Base-by-base conservation (phyloP, 2,113 vertebrate species). In the Saguinus imperator region DNA sequence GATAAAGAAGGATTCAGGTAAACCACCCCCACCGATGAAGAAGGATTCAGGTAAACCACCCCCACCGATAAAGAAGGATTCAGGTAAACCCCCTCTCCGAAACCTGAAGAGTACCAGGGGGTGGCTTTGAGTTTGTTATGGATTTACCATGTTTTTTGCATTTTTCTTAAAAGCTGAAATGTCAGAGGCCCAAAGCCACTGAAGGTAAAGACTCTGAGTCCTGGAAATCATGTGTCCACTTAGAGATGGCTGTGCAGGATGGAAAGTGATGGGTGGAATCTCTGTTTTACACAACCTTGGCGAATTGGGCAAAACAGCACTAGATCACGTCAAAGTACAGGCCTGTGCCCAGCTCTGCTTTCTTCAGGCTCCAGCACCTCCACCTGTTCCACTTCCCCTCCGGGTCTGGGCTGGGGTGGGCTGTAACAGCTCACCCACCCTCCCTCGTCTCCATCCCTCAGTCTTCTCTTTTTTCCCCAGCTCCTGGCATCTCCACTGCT, bases 1-100 rank as follows among this genome's bases (percentile, higher is more conserved):
- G 99, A 48, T 98, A 99, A 97, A 87, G 98, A 99, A 55, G 99
- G 99, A 91, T 99, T 99, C 99, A 99, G 99, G 99, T 99, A 98
- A 98, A 4, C 43, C 43, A 43, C 43, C 45, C 48, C 48, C 48
- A 13, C 73, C 43, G 43, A 43, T 98, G 99, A 97, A 87, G 98
- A 99, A 55, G 99, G 99, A 91, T 99, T 99, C 99, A 99, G 99
- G 99, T 99, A 98, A 98, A 3, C 48, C 11, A 0, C 48, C 50
- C 50, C 50, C 50, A 43, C 43, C 13, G 0, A 76, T 98, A 99
- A 97, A 87, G 98, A 99, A 55, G 99, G 99, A 91, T 99, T 99
- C 99, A 99, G 99, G 99, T 99, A 98, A 98, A 4, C 23, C 70
- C 4, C 17, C 18, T 16, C 20, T 29, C 23, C 11, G 4, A 18